phyloP scores from a whole-genome alignment of 2,888 invertebrate species.

The Unio delphinus region DNA sequence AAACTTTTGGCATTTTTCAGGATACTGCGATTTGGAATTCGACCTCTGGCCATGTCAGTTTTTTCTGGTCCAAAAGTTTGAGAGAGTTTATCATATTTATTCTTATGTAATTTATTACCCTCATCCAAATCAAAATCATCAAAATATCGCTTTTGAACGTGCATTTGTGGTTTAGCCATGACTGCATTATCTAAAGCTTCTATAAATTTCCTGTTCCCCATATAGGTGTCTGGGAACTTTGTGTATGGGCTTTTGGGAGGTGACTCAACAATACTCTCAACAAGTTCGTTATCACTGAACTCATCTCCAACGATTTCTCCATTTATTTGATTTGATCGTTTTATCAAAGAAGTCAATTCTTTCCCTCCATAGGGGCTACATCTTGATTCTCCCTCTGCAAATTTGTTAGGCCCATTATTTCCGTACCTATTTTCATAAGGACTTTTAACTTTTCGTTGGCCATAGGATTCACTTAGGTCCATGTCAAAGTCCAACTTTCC shows the following conservation, averaged over 20 bases:
- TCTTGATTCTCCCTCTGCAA: slow-evolving; percentile 26
- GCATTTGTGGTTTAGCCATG: slow-evolving; percentile 26
- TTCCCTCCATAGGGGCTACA: slow-evolving; percentile 46
- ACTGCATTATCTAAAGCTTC: slow-evolving; percentile 46
- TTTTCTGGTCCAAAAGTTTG: slow-evolving; percentile 11
- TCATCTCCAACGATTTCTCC: slow-evolving; percentile 13
- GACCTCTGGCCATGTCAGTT: slow-evolving; percentile 10
- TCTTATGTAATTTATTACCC: neutral
- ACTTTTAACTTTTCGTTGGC: slow-evolving; percentile 16
- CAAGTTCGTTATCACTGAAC: slow-evolving; percentile 12
- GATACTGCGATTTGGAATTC: slow-evolving; percentile 35
- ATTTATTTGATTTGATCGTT: slow-evolving; percentile 9
- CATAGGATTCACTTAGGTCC: slow-evolving; percentile 33
- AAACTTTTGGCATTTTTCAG: slow-evolving; percentile 42
- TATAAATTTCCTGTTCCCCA: slow-evolving; percentile 38
- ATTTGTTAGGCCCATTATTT: slow-evolving; percentile 3
- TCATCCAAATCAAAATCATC: slow-evolving; percentile 31
- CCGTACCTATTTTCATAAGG: neutral
- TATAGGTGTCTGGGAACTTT: slow-evolving; percentile 8
- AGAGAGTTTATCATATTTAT: slow-evolving; percentile 4
- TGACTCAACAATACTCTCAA: slow-evolving; percentile 18
- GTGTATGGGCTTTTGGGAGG: slow-evolving; percentile 14
- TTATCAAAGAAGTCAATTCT: slow-evolving; percentile 22
- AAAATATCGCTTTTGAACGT: slow-evolving; percentile 34
- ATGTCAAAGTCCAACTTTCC: slow-evolving; percentile 37